phyloP scores from a whole-genome alignment of 2,113 vertebrate species.

The Sinocyclocheilus anshuiensis region DNA sequence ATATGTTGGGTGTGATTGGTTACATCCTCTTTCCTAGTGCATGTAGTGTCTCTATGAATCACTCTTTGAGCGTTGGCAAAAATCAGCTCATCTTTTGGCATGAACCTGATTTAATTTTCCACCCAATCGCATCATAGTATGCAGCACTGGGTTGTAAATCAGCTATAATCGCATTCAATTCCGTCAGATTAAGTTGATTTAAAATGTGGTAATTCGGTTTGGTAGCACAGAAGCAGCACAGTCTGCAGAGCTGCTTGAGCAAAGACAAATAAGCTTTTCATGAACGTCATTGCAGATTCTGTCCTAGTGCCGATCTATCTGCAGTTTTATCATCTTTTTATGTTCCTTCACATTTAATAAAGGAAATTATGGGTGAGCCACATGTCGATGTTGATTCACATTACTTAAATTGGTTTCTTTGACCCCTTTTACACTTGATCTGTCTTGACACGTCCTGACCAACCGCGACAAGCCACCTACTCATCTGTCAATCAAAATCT shows the following conservation, averaged over 20 bases:
- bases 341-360: background rate
- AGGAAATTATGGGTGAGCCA: background rate
- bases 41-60: background rate
- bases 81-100: background rate
- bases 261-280: background rate
- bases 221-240: background rate
- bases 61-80: background rate
- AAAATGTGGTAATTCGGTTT: conserved; percentile 34
- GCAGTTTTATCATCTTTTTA: background rate
- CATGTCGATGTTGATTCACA: background rate
- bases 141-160: background rate
- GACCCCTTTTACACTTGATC: background rate
- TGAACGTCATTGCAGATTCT: background rate
- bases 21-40: background rate
- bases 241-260: background rate
- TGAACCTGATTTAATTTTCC: conserved; percentile 33
- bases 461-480: background rate
- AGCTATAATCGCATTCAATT: conserved; percentile 10
- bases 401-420: background rate
- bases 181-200: conserved; percentile 37
- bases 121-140: conserved; percentile 4
- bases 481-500: background rate
- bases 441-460: background rate
- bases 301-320: background rate
- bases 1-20: background rate